Percentiles rank a stretch among this genome's conserved stretches.
Conservation (phyloP, 2,797 vertebrate genomes). For the Fratercula arctica region DNA sequence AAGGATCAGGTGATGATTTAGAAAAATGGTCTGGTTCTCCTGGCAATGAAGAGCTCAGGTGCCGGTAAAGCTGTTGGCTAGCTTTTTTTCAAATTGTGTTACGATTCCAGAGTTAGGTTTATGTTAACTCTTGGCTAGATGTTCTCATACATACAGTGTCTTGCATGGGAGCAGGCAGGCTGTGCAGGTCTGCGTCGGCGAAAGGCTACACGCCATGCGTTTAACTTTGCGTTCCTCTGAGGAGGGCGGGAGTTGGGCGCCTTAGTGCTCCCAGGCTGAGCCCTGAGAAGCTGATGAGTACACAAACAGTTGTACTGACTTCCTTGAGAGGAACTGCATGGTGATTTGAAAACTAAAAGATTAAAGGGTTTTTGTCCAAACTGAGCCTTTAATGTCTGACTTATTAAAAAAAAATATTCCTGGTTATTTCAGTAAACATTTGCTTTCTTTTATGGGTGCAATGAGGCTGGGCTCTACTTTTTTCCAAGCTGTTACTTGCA, state of each 20-base stretch:
- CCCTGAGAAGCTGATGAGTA: not conserved
- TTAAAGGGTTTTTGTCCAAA: not conserved
- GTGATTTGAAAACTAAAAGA: not conserved
- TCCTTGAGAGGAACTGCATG: not conserved
- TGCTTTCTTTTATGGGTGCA: not conserved
- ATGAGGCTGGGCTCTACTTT: not conserved
- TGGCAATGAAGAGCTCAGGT: not conserved
- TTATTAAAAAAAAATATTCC: not conserved
- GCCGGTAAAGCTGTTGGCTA: not conserved
- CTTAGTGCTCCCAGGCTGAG: not conserved
- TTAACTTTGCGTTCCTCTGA: not conserved
- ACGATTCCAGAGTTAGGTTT: not conserved
- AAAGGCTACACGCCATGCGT: rapidly evolving
- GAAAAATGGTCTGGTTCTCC: not conserved
- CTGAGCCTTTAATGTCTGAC: not conserved
- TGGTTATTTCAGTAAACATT: not conserved
- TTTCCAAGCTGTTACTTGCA: not conserved
- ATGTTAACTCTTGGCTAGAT: not conserved
- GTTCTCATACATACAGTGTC: rapidly evolving
- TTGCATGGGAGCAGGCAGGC: not conserved
- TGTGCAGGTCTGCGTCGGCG: not conserved
- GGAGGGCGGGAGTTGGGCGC: not conserved
- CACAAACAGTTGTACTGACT: not conserved
- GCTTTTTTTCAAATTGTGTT: too few relatives aligned
- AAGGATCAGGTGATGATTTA: not conserved